These are phyloP conservation scores for Trichoplusia ni DNA, from an alignment of 1,140 invertebrate genomes.

Conservation along the genomic window DNA sequence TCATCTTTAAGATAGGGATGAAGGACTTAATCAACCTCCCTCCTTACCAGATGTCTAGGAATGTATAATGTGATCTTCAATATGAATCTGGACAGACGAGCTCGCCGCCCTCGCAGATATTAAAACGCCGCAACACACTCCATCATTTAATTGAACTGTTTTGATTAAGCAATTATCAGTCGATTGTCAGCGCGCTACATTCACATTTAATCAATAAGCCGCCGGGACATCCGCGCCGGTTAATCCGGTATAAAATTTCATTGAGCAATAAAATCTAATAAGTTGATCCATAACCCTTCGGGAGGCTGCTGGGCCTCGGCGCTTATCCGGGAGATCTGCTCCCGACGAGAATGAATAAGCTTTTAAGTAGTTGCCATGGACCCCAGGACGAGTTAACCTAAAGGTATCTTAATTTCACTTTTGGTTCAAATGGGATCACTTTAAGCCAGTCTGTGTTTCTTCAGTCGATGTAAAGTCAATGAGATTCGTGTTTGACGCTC, in stretches of 20 bases:
- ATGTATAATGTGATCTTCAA: no score
- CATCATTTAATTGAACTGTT: not conserved
- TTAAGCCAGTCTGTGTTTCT: no score
- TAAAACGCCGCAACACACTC: not conserved
- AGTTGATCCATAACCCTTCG: not conserved
- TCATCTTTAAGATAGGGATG: no score
- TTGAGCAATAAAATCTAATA: not conserved
- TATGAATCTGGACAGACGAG: no score
- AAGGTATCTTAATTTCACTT: no score
- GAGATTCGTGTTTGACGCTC: no score
- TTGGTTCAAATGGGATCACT: no score
- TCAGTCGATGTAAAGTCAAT: no score
- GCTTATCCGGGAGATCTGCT: conserved; percentile 1
- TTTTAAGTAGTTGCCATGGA: not conserved
- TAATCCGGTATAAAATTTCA: not conserved
- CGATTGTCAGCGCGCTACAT: not conserved
- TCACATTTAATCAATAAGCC: not conserved
- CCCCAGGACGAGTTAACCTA: not conserved
- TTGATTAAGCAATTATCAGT: conserved; percentile 1
- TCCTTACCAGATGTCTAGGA: no score
- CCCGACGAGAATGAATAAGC: not conserved
- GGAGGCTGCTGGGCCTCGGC: not conserved
- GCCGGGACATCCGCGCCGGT: not conserved
- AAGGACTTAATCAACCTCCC: no score
- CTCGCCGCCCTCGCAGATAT: no score